phyloP scores from a whole-genome alignment of 2,113 vertebrate species.

The Myotis lucifugus region DNA sequence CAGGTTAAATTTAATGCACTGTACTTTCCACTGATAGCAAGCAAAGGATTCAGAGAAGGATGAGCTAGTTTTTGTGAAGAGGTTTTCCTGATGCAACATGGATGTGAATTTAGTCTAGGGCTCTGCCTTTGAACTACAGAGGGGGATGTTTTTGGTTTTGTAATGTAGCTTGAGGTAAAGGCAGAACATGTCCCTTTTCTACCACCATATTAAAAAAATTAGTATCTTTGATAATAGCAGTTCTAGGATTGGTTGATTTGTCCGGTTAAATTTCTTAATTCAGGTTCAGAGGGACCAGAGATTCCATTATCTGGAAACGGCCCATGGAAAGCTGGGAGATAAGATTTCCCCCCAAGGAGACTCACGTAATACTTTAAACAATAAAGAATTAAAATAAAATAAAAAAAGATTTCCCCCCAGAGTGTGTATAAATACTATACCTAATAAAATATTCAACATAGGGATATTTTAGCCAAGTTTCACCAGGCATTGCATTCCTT shows the following conservation, averaged over 20 bases:
- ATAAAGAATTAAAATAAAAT: no score
- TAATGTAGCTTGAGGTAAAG: neutral
- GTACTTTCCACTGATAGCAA: conserved; percentile 3
- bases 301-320: neutral
- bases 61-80: conserved; percentile 27
- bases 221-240: neutral
- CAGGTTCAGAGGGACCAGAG: neutral
- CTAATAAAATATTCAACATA: neutral
- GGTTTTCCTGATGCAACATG: neutral
- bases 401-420: neutral
- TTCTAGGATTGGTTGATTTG: neutral
- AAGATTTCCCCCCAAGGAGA: neutral
- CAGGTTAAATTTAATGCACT: conserved; percentile 12
- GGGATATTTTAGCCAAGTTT: neutral
- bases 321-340: neutral
- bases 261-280: conserved; percentile 26
- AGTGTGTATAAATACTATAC: neutral
- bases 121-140: neutral
- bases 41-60: neutral
- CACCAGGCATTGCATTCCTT: neutral
- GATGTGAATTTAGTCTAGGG: neutral
- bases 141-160: neutral
- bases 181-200: neutral
- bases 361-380: no score
- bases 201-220: neutral